These are phyloP conservation scores for Lagopus muta DNA, from an alignment of 2,113 vertebrate species.

Conservation along the genomic window DNA sequence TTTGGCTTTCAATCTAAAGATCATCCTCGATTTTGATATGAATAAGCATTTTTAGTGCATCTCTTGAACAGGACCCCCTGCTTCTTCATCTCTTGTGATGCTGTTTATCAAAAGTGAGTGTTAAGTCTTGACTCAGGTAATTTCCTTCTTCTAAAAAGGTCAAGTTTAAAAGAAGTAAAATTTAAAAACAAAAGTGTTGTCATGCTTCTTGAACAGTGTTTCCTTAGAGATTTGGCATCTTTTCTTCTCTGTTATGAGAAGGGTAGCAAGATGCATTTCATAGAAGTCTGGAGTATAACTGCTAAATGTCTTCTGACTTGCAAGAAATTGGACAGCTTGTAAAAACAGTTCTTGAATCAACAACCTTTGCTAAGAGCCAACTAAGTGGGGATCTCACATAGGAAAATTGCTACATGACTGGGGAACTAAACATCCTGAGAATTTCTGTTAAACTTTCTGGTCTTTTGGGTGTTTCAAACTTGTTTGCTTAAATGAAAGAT, in stretches of 20 bases:
- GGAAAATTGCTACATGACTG: background rate
- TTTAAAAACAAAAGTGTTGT: background rate
- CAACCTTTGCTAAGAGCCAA: background rate
- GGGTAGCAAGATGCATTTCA: background rate
- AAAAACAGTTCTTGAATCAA: background rate
- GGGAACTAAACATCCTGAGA: background rate
- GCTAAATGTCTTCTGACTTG: background rate
- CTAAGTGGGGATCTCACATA: background rate
- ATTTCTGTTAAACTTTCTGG: background rate
- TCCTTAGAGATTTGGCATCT: background rate
- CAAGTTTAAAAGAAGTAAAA: background rate
- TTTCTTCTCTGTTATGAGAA: background rate
- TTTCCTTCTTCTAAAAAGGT: background rate
- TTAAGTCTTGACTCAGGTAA: background rate
- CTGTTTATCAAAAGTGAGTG: background rate
- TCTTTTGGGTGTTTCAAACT: background rate
- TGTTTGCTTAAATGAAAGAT: background rate
- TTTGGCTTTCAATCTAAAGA: background rate
- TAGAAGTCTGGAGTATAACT: background rate
- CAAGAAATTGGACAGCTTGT: background rate
- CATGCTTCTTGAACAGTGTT: background rate
- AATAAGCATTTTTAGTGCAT: background rate
- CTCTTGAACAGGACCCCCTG: background rate
- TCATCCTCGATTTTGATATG: background rate
- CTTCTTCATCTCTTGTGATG: background rate